phyloP scores from a whole-genome alignment of 2,888 invertebrate genomes.

The Meta bourneti region DNA sequence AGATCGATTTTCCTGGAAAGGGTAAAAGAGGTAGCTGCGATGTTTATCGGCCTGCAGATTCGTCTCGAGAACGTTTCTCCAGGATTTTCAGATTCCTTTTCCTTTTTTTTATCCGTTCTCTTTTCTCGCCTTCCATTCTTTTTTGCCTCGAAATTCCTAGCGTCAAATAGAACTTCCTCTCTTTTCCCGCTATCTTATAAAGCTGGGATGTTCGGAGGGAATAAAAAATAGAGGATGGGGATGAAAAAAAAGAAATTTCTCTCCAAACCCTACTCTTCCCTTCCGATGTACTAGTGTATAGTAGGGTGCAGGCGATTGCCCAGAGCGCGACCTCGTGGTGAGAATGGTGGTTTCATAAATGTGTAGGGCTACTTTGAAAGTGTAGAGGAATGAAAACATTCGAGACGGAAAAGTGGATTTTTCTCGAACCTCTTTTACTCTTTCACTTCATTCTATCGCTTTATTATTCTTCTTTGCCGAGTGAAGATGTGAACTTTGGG shows the following conservation, averaged over 20 bases:
- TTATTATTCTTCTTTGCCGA: slow-evolving; percentile 2
- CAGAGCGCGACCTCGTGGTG: slow-evolving; percentile 15
- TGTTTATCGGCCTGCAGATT: slow-evolving; percentile 63
- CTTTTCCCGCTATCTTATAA: slow-evolving; percentile 37
- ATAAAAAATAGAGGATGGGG: slow-evolving; percentile 39
- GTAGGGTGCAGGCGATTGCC: slow-evolving; percentile 29
- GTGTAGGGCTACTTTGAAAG: slow-evolving; percentile 42
- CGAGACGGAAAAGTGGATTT: slow-evolving; percentile 6
- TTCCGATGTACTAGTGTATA: neutral
- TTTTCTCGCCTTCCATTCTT: neutral
- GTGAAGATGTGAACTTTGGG: slow-evolving; percentile 30
- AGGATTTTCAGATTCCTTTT: slow-evolving; percentile 37
- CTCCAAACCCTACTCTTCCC: neutral
- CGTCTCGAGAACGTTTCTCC: slow-evolving; percentile 39
- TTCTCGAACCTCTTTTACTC: neutral
- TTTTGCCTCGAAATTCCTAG: slow-evolving; percentile 36
- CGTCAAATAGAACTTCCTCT: slow-evolving; percentile 68
- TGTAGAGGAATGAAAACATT: slow-evolving; percentile 52
- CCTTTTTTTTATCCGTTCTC: slow-evolving; percentile 15
- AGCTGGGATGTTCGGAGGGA: slow-evolving; percentile 38
- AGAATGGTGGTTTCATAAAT: slow-evolving; percentile 53
- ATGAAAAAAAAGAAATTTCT: slow-evolving; percentile 18
- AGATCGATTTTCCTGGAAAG: slow-evolving; percentile 37
- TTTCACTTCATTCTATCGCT: slow-evolving; percentile 28
- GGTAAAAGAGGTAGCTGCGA: slow-evolving; percentile 48